Percentiles rank a stretch among this genome's conserved stretches.
Conservation (phyloP, 2,888 invertebrate genomes). For the Amphimallon solstitiale region DNA sequence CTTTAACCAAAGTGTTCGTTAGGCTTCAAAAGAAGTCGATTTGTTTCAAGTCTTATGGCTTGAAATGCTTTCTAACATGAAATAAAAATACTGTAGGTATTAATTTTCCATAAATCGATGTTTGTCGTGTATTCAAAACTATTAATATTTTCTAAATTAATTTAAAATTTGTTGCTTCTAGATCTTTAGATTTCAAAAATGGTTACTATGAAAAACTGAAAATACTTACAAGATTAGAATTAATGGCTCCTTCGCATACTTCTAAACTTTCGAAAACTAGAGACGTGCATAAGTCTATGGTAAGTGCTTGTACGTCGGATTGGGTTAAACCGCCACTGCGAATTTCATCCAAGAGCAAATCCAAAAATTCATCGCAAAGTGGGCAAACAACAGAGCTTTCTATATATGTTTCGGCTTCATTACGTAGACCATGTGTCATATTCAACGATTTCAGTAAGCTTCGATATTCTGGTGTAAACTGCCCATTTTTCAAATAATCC, state of each 20-base stretch:
- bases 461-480: constrained; percentile 9
- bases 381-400: constrained; percentile 5
- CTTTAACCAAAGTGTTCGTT: too few species aligned
- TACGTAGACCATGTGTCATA: constrained; percentile 24
- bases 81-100: too few species aligned
- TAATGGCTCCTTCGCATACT: constrained; percentile 71
- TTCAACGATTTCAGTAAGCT: constrained; percentile 11
- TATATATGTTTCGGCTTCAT: constrained; percentile 4
- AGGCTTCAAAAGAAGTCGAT: too few species aligned
- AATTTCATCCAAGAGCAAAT: constrained; percentile 24
- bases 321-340: neutral
- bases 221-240: constrained; percentile 70
- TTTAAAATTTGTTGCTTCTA: too few species aligned
- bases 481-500: constrained; percentile 16
- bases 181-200: too few species aligned
- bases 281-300: constrained; percentile 63
- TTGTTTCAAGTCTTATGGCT: too few species aligned
- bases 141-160: too few species aligned
- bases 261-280: constrained; percentile 68
- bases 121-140: too few species aligned
- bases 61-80: too few species aligned
- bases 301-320: neutral
- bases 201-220: too few species aligned
- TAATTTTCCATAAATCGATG: too few species aligned
- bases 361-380: constrained; percentile 24